A percentile compares a stretch with the other conserved stretches of the same genome.
These are phyloP conservation scores for Rutilus rutilus DNA, from an alignment of 2,113 vertebrate genomes.

Conservation along the genomic window DNA sequence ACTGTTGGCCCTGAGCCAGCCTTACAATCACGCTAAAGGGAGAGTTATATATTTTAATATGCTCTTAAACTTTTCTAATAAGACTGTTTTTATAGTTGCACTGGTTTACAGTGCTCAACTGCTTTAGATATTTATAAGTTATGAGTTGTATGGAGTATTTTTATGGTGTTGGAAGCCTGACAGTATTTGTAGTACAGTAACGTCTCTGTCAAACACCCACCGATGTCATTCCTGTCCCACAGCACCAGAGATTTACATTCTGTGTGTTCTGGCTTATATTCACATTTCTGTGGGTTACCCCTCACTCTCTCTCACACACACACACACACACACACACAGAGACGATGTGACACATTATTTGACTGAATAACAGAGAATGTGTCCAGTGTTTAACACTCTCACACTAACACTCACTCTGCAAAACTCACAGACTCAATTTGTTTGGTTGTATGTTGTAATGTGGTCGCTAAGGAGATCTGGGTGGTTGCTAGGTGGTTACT, in stretches of 20 bases:
- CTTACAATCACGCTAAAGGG: background rate
- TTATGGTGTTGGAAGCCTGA: background rate
- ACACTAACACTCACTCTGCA: background rate
- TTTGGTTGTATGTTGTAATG: background rate
- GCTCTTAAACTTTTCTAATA: background rate
- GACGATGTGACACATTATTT: background rate
- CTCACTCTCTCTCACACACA: background rate
- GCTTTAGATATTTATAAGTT: background rate
- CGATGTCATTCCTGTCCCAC: conserved; percentile 5
- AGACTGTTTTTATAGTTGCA: background rate
- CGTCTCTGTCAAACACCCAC: background rate
- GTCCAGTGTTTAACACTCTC: background rate
- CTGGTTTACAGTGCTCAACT: background rate
- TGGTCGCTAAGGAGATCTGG: background rate
- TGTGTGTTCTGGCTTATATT: background rate
- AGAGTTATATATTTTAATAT: background rate
- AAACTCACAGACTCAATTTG: background rate
- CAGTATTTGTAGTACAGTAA: background rate
- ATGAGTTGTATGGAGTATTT: background rate
- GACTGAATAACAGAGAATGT: background rate
- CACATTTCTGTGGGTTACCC: no score
- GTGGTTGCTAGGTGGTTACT: background rate
- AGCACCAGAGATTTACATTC: background rate
- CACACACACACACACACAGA: background rate
- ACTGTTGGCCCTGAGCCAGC: background rate